Evolutionary conservation across 2,888 invertebrate genomes (phyloP).

Genomic region (Microctonus brassicae): DNA sequence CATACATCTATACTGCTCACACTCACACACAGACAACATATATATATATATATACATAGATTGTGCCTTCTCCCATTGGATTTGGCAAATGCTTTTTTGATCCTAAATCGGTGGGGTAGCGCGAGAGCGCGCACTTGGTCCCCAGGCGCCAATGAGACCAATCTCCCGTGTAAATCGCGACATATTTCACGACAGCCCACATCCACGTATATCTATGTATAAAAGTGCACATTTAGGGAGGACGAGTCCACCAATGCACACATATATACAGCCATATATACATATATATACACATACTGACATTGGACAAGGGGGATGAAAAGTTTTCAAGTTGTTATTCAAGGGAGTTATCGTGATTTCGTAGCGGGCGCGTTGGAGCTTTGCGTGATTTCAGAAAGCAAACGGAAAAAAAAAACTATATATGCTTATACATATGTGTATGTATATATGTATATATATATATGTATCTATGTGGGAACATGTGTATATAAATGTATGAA

Average conservation of each 20-base stretch:
- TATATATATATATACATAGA: conserved; percentile 10
- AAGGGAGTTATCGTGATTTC: conserved; percentile 44
- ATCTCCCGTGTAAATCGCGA: conserved; percentile 69
- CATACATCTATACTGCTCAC: too few relatives aligned
- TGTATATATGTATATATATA: neutral
- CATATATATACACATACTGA: neutral
- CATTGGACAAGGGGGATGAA: conserved; percentile 39
- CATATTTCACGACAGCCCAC: conserved; percentile 65
- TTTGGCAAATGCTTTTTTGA: conserved; percentile 67
- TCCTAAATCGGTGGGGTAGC: conserved; percentile 50
- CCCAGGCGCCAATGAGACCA: conserved; percentile 68
- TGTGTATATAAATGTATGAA: too few relatives aligned
- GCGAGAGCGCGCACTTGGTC: conserved; percentile 57
- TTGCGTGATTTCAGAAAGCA: conserved; percentile 22
- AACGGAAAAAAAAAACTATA: conserved; percentile 6
- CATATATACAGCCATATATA: too few relatives aligned
- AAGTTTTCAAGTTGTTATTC: conserved; percentile 52
- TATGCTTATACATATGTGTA: neutral
- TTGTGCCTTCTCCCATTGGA: conserved; percentile 43
- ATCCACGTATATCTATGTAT: conserved; percentile 28
- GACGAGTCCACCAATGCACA: neutral
- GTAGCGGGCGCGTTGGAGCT: conserved; percentile 33
- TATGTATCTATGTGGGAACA: neutral
- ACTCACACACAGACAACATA: too few relatives aligned
- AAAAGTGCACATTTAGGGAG: neutral